Conservation (phyloP, 2,888 invertebrate genomes). For the Lithosia quadra region DNA sequence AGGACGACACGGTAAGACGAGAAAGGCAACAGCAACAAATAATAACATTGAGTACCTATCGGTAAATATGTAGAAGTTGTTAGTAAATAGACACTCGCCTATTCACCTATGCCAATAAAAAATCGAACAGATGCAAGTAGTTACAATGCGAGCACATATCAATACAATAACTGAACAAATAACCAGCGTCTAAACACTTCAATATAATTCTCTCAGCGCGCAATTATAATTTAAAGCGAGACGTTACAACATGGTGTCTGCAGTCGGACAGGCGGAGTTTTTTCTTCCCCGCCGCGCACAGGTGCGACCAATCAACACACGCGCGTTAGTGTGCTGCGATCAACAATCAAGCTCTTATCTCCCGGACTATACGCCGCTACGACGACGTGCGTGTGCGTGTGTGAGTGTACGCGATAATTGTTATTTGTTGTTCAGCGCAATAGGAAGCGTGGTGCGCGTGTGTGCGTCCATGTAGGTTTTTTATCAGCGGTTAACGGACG, state of each 20-base stretch:
- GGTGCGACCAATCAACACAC: slow-evolving; percentile 76
- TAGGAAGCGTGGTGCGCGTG: slow-evolving; percentile 64
- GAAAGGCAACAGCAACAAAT: slow-evolving; percentile 5
- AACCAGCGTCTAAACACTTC: slow-evolving; percentile 47
- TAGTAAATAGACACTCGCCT: slow-evolving; percentile 31
- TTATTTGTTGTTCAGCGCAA: slow-evolving; percentile 67
- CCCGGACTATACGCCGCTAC: slow-evolving; percentile 44
- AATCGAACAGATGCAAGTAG: slow-evolving; percentile 22
- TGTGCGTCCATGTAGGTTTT: slow-evolving; percentile 67
- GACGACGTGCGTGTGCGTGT: slow-evolving; percentile 25
- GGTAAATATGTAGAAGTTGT: slow-evolving; percentile 21
- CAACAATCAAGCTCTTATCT: slow-evolving; percentile 68
- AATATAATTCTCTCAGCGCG: slow-evolving; percentile 56
- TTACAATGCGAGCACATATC: slow-evolving; percentile 32
- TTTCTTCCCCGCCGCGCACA: slow-evolving; percentile 64
- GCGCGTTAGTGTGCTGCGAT: slow-evolving; percentile 57
- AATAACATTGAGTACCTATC: slow-evolving; percentile 9
- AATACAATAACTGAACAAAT: slow-evolving; percentile 47
- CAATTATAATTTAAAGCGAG: slow-evolving; percentile 55
- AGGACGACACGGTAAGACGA: not conserved
- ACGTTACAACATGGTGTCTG: slow-evolving; percentile 64
- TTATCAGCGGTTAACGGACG: slow-evolving; percentile 80
- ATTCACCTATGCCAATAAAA: slow-evolving; percentile 27
- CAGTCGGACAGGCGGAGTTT: slow-evolving; percentile 65
- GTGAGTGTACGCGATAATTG: slow-evolving; percentile 71